A percentile compares a stretch with the other conserved stretches of the same genome.
These are phyloP conservation scores for Tipula helvola DNA, from an alignment of 2,888 invertebrate genomes.

Conservation along the genomic window DNA sequence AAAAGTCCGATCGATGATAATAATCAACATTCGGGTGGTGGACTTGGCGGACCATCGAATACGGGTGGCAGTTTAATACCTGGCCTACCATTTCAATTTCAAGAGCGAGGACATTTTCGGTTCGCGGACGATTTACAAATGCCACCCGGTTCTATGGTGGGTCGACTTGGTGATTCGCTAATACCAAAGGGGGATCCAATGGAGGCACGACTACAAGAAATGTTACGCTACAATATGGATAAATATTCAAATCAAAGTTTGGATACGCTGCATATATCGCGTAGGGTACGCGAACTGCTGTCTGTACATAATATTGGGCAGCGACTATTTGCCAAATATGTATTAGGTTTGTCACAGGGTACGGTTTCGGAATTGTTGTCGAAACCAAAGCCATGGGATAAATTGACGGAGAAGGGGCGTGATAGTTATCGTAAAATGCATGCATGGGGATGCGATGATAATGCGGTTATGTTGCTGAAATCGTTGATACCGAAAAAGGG, in stretches of 20 bases:
- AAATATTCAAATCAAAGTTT: constrained; percentile 87
- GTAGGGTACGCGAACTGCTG: constrained; percentile 83
- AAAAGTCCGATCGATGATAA: constrained; percentile 42
- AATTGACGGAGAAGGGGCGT: constrained; percentile 96
- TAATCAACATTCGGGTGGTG: constrained; percentile 24
- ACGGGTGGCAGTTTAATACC: constrained; percentile 33
- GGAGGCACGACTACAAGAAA: constrained; percentile 86
- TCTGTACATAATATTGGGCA: constrained; percentile 98
- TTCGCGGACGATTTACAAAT: constrained; percentile 73
- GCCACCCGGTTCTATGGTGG: constrained; percentile 70
- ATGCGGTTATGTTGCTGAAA: constrained; percentile 92
- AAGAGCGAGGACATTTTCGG: constrained; percentile 67
- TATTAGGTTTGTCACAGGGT: constrained; percentile 91
- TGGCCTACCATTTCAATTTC: constrained; percentile 59
- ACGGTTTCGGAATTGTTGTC: constrained; percentile 96
- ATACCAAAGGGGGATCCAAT: constrained; percentile 89
- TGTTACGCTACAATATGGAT: constrained; percentile 91
- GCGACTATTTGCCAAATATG: constrained; percentile 95
- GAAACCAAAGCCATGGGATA: constrained; percentile 99
- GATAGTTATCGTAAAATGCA: constrained; percentile 99
- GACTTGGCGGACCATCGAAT: constrained; percentile 17
- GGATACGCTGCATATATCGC: constrained; percentile 89
- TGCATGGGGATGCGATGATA: constrained; percentile 97
- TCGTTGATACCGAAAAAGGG: constrained; percentile 97
- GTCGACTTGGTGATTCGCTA: constrained; percentile 74